These are phyloP conservation scores for Telmatochromis bifrenatus DNA, from an alignment of 2,113 vertebrate species.

Conservation along the genomic window DNA sequence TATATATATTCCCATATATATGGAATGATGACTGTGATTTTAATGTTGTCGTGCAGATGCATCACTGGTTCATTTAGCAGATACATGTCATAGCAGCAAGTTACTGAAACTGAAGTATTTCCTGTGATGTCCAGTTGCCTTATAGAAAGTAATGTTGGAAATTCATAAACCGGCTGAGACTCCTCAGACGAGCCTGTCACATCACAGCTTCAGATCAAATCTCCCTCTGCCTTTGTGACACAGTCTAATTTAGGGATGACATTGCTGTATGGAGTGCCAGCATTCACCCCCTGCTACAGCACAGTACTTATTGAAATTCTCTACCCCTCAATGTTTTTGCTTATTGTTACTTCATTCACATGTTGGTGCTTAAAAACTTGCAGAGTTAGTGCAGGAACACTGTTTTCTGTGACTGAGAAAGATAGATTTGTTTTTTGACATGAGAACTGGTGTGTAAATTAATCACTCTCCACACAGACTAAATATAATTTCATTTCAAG, in stretches of 20 bases:
- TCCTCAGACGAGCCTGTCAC: neutral
- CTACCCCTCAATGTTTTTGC: neutral
- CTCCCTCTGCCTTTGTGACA: neutral
- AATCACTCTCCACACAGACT: neutral
- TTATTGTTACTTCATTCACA: neutral
- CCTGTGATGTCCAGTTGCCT: neutral
- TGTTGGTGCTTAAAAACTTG: neutral
- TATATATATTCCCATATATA: neutral
- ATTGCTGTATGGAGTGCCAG: neutral
- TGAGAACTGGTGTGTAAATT: neutral
- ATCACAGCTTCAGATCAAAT: neutral
- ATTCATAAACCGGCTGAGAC: constrained; percentile 2
- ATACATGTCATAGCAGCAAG: neutral
- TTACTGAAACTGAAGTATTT: neutral
- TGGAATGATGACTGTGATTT: neutral
- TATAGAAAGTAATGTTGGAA: constrained; percentile 14
- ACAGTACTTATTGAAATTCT: neutral
- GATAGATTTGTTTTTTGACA: neutral
- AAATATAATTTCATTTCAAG: neutral
- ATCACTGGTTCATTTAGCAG: neutral
- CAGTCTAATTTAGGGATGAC: neutral
- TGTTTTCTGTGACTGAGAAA: neutral
- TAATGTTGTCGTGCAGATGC: neutral
- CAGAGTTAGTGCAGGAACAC: neutral
- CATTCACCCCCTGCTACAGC: neutral